Percentiles rank a stretch among this genome's conserved stretches.
These are phyloP conservation scores for Micronisus gabar DNA, from an alignment of 2,113 vertebrate species.

Conservation along the genomic window DNA sequence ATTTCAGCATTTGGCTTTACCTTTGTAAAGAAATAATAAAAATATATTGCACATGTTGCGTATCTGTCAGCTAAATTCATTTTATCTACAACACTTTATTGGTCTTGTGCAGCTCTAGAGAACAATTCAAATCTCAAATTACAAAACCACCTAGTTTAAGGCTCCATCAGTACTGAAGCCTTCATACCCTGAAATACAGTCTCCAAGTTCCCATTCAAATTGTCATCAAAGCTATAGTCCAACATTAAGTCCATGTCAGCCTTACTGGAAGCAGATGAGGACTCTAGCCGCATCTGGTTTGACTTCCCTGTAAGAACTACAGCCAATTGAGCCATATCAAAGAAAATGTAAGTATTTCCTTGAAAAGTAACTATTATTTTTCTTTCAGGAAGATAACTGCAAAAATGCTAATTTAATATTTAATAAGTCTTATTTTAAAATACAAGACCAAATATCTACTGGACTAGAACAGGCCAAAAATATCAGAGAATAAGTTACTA, in stretches of 20 bases:
- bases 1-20: constrained; percentile 31
- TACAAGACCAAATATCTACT: neutral
- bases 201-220: constrained; percentile 58
- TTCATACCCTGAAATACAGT: constrained; percentile 26
- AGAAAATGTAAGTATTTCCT: constrained; percentile 17
- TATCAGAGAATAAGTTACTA: neutral
- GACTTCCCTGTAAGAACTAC: constrained; percentile 25
- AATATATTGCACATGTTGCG: constrained; percentile 25
- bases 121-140: constrained; percentile 53
- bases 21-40: constrained; percentile 46
- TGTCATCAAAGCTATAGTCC: constrained; percentile 58
- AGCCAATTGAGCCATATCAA: constrained; percentile 16
- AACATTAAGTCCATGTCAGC: constrained; percentile 39
- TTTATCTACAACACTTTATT: constrained; percentile 34
- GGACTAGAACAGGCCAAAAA: neutral
- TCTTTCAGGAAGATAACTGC: neutral
- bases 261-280: constrained; percentile 62
- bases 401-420: neutral
- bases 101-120: constrained; percentile 30
- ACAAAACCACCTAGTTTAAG: constrained; percentile 47
- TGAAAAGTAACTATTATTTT: neutral
- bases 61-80: constrained; percentile 49
- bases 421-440: neutral
- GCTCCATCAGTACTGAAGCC: constrained; percentile 5
- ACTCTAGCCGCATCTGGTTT: constrained; percentile 33